Evolutionary conservation across 2,797 vertebrate species (phyloP).

Genomic region (Chelon auratus): DNA sequence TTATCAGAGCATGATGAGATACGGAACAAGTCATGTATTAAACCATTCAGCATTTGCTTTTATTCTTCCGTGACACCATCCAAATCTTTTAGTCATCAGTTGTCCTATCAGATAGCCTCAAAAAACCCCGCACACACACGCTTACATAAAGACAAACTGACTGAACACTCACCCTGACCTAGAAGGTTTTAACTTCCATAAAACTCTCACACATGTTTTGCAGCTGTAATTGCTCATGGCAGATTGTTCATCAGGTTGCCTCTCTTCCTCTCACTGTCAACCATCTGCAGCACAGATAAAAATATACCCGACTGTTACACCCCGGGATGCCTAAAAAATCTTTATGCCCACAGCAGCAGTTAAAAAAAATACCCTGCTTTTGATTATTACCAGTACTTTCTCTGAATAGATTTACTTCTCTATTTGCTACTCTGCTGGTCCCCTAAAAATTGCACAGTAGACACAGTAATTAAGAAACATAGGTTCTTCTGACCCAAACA

Average conservation of each 20-base stretch:
- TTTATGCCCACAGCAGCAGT: slow-evolving; percentile 3
- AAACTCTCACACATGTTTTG: slow-evolving; percentile 25
- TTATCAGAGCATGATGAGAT: slow-evolving; percentile 12
- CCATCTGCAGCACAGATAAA: slow-evolving; percentile 21
- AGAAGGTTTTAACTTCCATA: slow-evolving; percentile 1
- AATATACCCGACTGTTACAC: slow-evolving; percentile 7
- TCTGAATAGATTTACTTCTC: not conserved
- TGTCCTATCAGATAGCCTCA: slow-evolving; percentile 16
- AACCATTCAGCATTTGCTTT: slow-evolving; percentile 20
- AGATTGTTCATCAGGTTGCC: slow-evolving; percentile 10
- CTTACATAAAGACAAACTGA: not conserved
- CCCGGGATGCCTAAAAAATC: slow-evolving; percentile 16
- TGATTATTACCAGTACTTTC: not conserved
- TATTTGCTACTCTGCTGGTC: not conserved
- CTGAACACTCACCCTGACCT: slow-evolving; percentile 9
- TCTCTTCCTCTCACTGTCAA: not conserved
- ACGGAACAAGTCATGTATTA: not conserved
- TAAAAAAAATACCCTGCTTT: slow-evolving; percentile 1
- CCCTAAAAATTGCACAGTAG: not conserved
- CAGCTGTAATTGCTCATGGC: slow-evolving; percentile 36
- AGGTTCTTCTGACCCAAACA: not conserved
- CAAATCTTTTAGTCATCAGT: slow-evolving; percentile 5
- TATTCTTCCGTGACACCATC: slow-evolving; percentile 16
- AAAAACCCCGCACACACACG: not conserved
- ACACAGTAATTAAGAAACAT: too few relatives aligned